phyloP scores from a whole-genome alignment of 2,113 vertebrate species.

The Prinia subflava region DNA sequence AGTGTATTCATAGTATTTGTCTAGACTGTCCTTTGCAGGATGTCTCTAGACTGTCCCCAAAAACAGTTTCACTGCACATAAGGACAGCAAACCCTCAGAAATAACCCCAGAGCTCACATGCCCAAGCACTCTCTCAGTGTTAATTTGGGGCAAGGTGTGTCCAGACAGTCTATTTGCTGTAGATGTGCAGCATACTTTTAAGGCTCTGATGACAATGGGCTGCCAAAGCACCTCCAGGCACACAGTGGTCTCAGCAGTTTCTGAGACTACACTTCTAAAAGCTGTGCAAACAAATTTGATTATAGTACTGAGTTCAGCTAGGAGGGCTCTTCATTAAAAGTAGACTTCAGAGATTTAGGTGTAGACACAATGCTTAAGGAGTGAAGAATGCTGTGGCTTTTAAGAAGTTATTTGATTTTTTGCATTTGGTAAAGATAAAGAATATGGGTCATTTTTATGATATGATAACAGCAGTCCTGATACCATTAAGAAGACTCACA shows the following conservation, averaged over 20 bases:
- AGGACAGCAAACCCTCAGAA: neutral
- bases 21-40: neutral
- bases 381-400: neutral
- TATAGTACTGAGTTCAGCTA: neutral
- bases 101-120: neutral
- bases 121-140: fast-evolving
- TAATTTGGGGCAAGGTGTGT: neutral
- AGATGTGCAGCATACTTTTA: neutral
- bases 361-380: neutral
- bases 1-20: neutral
- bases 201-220: neutral
- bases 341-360: neutral
- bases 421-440: neutral
- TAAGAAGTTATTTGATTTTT: neutral
- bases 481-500: neutral
- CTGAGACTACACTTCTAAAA: neutral
- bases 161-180: neutral
- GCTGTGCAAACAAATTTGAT: neutral
- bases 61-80: neutral
- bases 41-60: neutral
- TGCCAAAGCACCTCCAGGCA: neutral
- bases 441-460: neutral
- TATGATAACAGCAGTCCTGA: neutral
- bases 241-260: neutral
- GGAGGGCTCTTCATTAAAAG: neutral